These are phyloP conservation scores for Trypoxylus dichotomus DNA, from an alignment of 1,140 invertebrate genomes.

Conservation along the genomic window DNA sequence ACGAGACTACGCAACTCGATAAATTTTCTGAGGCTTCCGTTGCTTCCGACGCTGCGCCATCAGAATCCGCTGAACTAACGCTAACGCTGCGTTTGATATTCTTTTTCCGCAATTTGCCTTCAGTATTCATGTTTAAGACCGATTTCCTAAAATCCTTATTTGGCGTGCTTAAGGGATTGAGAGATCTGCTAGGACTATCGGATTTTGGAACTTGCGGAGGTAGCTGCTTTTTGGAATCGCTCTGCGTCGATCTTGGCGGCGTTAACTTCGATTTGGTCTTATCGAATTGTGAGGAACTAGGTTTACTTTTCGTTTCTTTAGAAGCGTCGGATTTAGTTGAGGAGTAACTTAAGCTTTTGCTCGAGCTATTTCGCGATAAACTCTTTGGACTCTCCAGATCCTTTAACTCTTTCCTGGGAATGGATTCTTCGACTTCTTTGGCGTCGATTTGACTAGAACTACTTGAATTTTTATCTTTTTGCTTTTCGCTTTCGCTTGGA, in stretches of 20 bases:
- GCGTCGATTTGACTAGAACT: background rate
- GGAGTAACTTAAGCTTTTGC: slow-evolving; percentile 42
- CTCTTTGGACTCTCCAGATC: slow-evolving; percentile 49
- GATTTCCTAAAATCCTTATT: slow-evolving; percentile 81
- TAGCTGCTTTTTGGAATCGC: slow-evolving; percentile 50
- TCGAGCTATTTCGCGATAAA: slow-evolving; percentile 51
- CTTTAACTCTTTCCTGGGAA: background rate
- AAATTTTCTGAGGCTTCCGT: slow-evolving; percentile 49
- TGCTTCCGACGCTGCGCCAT: slow-evolving; percentile 48
- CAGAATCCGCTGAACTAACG: slow-evolving; percentile 59
- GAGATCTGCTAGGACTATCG: slow-evolving; percentile 52
- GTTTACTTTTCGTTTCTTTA: slow-evolving; percentile 35
- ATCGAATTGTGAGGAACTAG: slow-evolving; percentile 1
- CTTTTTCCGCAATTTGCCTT: slow-evolving; percentile 51
- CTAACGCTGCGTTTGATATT: slow-evolving; percentile 54
- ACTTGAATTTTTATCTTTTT: slow-evolving; percentile 33
- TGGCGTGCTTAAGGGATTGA: slow-evolving; percentile 54
- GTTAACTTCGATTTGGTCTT: slow-evolving; percentile 42
- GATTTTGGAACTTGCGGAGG: slow-evolving; percentile 64
- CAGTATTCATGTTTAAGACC: slow-evolving; percentile 68
- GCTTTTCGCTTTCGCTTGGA: slow-evolving; percentile 39
- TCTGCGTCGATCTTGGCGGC: slow-evolving; percentile 41
- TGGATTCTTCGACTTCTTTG: slow-evolving; percentile 35
- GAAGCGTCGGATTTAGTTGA: slow-evolving; percentile 42
- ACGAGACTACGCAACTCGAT: slow-evolving; percentile 43